Evolutionary conservation across 2,888 invertebrate genomes (phyloP), one percentile per base, ranked within the genome.

Genomic region (Himalopsyche kuldschensis): DNA sequence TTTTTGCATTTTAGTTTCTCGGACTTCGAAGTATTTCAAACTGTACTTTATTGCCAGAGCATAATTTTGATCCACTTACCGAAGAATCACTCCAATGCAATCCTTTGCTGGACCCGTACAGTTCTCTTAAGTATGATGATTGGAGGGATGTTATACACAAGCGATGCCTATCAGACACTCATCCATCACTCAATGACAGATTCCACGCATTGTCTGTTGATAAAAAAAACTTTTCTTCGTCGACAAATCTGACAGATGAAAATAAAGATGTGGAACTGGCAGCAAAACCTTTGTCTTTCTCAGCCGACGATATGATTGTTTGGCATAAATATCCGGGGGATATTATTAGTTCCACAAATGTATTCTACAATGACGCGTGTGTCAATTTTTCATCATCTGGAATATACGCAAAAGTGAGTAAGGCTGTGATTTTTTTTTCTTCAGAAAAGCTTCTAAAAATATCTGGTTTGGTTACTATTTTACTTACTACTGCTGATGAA

Each of bases 11-110:
- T 80, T 88, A 91, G 91, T 90, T 90, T 82, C 87, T 91, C 35
- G 89, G 88, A 85, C 89, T 88, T 80, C 89, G 91, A 79, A 91
- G 90, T 83, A 90, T 91, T 88, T 91, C 90, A 20, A 91, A 90
- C 86, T 91, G 89, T 88, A 90, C 90, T 85, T 87, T 81, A 1
- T 24, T 78, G 35, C 17, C 77, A 35, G 20, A 80, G 20, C 20
- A 5, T 32, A 20, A 6, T n/a, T 15, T 20, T 27, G 83, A 83
- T 15, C 32, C 46, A 32, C 77, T 77, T 20, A n/a, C 55, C 15
- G 78, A 69, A 15, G 63, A 80, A 48, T 30, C 55, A 4, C 17
- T 17, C 11, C 63, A 79, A 27, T 79, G 55, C 30, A 77, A 80
- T 17, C 15, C 10, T 30, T 63, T 46, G 10, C 30, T 20, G 35